Percentiles rank a stretch among this genome's conserved stretches.
Conservation (phyloP, 2,113 vertebrate genomes). For the Menura novaehollandiae region DNA sequence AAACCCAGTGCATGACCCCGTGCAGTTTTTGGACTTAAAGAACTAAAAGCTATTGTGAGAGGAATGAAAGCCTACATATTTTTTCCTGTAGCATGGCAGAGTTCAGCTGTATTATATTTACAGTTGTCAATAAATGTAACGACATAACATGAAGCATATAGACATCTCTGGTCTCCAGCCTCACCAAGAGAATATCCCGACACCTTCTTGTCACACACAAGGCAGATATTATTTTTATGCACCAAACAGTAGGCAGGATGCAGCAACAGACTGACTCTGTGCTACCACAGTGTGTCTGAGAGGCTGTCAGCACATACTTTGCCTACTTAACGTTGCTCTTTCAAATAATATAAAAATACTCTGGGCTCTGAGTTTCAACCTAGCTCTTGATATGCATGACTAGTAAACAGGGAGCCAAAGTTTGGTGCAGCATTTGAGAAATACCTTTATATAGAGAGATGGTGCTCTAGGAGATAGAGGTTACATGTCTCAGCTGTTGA, state of each 20-base stretch:
- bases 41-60: slow-evolving; percentile 43
- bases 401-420: slow-evolving; percentile 5
- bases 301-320: slow-evolving; percentile 62
- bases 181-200: slow-evolving; percentile 41
- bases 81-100: slow-evolving; percentile 17
- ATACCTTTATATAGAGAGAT: neutral
- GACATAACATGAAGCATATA: slow-evolving; percentile 21
- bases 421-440: neutral
- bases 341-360: slow-evolving; percentile 45
- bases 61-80: slow-evolving; percentile 1
- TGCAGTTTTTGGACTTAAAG: slow-evolving; percentile 36
- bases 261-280: slow-evolving; percentile 57
- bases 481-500: neutral
- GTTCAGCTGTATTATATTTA: slow-evolving; percentile 36
- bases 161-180: slow-evolving; percentile 25
- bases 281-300: slow-evolving; percentile 56
- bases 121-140: slow-evolving; percentile 40
- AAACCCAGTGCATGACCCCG: slow-evolving; percentile 8
- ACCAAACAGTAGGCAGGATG: slow-evolving; percentile 53
- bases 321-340: slow-evolving; percentile 40
- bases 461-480: neutral
- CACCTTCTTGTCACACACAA: slow-evolving; percentile 39
- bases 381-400: neutral
- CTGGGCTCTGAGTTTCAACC: neutral
- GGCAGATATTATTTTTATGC: slow-evolving; percentile 59